phyloP scores from a whole-genome alignment of 2,888 invertebrate genomes.

The Cheilosia pagana region DNA sequence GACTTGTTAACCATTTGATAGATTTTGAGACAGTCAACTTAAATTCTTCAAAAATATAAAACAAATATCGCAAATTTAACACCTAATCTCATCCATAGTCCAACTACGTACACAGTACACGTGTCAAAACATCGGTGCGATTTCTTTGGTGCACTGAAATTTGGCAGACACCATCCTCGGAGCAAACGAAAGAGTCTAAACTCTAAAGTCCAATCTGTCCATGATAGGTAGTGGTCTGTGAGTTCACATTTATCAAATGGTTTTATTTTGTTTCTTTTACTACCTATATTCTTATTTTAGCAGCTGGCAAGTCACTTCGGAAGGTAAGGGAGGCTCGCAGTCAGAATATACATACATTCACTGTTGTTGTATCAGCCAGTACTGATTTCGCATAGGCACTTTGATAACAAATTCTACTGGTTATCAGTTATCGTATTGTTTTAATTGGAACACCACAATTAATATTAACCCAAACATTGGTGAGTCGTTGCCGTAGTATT shows the following conservation, averaged over 20 bases:
- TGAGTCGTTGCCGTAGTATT: background rate
- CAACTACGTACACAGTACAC: background rate
- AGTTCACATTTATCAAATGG: too few relatives aligned
- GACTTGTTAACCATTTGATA: background rate
- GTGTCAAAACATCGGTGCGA: background rate
- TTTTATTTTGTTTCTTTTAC: too few relatives aligned
- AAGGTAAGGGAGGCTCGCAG: too few relatives aligned
- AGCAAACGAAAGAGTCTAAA: background rate
- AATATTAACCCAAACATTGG: background rate
- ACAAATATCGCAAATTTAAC: background rate
- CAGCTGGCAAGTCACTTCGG: too few relatives aligned
- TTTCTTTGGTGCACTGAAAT: background rate
- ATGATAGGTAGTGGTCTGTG: too few relatives aligned
- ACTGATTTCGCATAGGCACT: too few relatives aligned
- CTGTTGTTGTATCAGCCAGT: too few relatives aligned
- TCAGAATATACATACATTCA: too few relatives aligned
- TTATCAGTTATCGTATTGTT: background rate
- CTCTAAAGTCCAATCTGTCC: conserved; percentile 10
- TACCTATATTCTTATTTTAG: too few relatives aligned
- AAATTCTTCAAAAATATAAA: background rate
- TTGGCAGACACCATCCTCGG: background rate
- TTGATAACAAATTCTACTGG: background rate
- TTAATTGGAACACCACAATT: background rate
- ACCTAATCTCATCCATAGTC: background rate
- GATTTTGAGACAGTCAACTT: background rate